Base-by-base conservation (phyloP, 2,797 vertebrate species). In the Limnodromus scolopaceus region DNA sequence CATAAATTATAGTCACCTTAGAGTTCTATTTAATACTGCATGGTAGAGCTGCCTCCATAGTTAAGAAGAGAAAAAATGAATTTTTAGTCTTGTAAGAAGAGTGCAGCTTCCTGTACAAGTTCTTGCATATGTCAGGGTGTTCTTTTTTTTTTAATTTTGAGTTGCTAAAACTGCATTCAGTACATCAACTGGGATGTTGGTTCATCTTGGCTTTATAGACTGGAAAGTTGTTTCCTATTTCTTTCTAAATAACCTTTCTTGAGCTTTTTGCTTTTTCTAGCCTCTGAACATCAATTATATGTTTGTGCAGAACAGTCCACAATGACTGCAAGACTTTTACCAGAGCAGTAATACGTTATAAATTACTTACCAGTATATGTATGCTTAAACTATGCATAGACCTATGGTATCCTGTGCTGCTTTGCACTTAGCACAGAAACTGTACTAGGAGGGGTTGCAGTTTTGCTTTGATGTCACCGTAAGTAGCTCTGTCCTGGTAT, bases 391-490 rank as follows among this genome's bases (percentile, higher is more conserved):
- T 49, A 49, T 25, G 14, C 18, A 41, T 51, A 43, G 27, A 41
- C 45, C 86, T 54, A 15, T 0, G 2, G 1, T 57, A 10, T 36
- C 16, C 1, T 4, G 11, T 2, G 1, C n/a, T 89, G 45, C 78
- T 58, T 79, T 89, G 75, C 10, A 15, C 10, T 53, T 65, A 18
- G 16, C 41, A 48, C 30, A 77, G 27, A 85, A 69, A 28, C 65
- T 16, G 4, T 12, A 5, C 3, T 23, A 12, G 38, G 41, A 89
- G 10, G 19, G 23, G 16, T 27, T 75, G 19, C 36, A 51, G 18
- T 81, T 84, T 45, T 65, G 46, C 32, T 68, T 76, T 69, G 34
- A 61, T 27, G 41, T 77, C 64, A 32, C 20, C 23, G 1, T 84
- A 46, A 54, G 20, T 66, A 87, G 39, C 22, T 49, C 17, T 80